Conservation (phyloP, 2,888 invertebrate species). For the Uropetala carovei region DNA sequence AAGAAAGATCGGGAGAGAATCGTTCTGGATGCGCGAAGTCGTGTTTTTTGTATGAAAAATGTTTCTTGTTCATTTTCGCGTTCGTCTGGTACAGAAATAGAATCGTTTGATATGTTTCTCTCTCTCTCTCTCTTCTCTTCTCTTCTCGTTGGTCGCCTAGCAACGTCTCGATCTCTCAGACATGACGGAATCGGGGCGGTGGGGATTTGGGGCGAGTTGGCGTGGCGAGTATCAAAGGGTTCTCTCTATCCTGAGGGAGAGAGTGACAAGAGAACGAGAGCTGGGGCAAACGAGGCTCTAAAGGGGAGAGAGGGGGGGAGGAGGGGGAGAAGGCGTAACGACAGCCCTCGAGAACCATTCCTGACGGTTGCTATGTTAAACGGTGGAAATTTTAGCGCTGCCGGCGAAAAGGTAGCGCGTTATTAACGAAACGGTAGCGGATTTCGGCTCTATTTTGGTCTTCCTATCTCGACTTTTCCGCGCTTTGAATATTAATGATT, state of each 20-base stretch:
- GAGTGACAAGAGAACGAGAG: not conserved
- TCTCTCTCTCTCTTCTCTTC: not conserved
- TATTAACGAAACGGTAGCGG: too few species aligned
- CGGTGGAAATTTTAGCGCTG: not conserved
- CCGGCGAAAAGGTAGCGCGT: not conserved
- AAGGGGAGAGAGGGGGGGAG: not conserved
- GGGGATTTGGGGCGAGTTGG: slow-evolving; percentile 2
- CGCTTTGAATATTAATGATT: too few species aligned
- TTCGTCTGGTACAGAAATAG: not conserved
- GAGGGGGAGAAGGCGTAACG: not conserved
- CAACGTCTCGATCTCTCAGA: not conserved
- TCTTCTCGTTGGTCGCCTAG: not conserved
- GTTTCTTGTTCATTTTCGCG: slow-evolving; percentile 1
- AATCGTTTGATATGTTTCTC: not conserved
- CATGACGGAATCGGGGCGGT: slow-evolving; percentile 27
- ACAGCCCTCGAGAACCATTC: not conserved
- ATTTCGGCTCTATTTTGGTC: too few species aligned
- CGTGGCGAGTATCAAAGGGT: too few species aligned
- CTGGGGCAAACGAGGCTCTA: not conserved
- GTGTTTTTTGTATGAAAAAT: not conserved
- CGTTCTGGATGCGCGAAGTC: not conserved
- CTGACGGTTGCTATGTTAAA: not conserved
- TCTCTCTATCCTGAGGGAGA: too few species aligned
- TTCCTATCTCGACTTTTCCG: too few species aligned
- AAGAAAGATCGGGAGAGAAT: not conserved